A percentile compares a stretch with the other conserved stretches of the same genome.
Conservation (phyloP, 2,113 vertebrate species). For the Tylochromis polylepis region DNA sequence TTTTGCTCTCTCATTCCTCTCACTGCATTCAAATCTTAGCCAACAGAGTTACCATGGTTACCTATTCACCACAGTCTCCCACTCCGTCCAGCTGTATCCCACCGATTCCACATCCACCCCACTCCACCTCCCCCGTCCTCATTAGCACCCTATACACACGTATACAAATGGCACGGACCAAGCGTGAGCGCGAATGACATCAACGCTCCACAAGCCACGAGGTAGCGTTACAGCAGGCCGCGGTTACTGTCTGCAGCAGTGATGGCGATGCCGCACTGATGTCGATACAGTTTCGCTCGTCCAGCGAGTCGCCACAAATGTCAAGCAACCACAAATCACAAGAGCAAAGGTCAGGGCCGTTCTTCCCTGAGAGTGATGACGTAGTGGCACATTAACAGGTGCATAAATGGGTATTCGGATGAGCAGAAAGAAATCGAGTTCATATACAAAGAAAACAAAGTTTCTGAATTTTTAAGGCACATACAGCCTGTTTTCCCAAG, state of each 20-base stretch:
- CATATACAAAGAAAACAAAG: neutral
- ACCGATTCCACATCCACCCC: slow-evolving; percentile 48
- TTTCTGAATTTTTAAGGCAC: neutral
- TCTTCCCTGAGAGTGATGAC: neutral
- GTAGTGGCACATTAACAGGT: neutral
- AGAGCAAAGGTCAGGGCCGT: slow-evolving; percentile 26
- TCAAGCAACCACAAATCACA: slow-evolving; percentile 16
- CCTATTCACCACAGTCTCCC: slow-evolving; percentile 71
- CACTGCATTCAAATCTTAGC: slow-evolving; percentile 70
- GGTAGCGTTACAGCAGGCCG: neutral
- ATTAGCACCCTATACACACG: slow-evolving; percentile 58
- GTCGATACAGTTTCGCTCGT: neutral
- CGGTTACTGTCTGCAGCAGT: neutral
- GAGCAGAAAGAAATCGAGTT: neutral
- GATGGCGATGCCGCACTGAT: neutral
- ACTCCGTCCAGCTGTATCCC: slow-evolving; percentile 66
- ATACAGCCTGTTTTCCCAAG: neutral
- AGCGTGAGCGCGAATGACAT: slow-evolving; percentile 9
- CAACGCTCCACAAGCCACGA: neutral
- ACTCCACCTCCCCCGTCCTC: neutral
- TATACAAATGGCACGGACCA: slow-evolving; percentile 11
- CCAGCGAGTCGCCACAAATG: neutral
- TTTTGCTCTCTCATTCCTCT: slow-evolving; percentile 28
- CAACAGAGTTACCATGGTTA: slow-evolving; percentile 76
- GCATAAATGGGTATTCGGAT: neutral